Conservation (phyloP, 2,888 invertebrate species). For the Oxycera nigricornis region DNA sequence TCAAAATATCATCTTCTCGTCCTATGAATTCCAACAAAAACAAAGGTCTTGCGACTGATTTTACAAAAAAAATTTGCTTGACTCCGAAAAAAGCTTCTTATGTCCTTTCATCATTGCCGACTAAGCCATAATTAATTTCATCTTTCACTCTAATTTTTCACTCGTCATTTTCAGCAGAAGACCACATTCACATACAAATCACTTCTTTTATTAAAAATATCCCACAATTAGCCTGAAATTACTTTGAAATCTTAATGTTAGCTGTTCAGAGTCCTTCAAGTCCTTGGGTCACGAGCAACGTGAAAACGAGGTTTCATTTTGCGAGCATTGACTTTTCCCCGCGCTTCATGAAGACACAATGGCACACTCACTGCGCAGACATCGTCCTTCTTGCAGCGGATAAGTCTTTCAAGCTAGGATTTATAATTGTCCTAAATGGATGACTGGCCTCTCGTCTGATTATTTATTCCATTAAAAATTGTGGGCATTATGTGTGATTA, state of each 20-base stretch:
- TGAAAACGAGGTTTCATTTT: not conserved
- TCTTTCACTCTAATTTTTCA: not conserved
- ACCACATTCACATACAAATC: not conserved
- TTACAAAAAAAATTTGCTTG: not conserved
- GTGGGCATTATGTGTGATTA: too few species aligned
- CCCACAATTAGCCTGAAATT: not conserved
- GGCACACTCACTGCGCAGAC: too few species aligned
- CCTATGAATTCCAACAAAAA: not conserved
- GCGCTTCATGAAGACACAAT: too few species aligned
- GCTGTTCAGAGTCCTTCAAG: not conserved
- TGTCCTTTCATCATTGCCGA: not conserved
- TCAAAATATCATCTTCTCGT: not conserved
- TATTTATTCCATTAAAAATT: not conserved
- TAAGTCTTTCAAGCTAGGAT: too few species aligned
- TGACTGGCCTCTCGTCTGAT: not conserved
- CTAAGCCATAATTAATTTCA: not conserved
- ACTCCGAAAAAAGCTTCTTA: not conserved
- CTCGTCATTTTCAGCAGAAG: not conserved
- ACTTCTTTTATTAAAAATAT: not conserved
- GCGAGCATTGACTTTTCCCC: too few species aligned
- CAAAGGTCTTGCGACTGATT: not conserved
- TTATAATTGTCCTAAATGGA: not conserved
- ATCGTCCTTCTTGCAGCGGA: too few species aligned
- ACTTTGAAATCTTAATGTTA: not conserved
- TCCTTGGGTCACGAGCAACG: not conserved